These are phyloP conservation scores for Siniperca chuatsi DNA, from an alignment of 2,113 vertebrate species.

Conservation along the genomic window DNA sequence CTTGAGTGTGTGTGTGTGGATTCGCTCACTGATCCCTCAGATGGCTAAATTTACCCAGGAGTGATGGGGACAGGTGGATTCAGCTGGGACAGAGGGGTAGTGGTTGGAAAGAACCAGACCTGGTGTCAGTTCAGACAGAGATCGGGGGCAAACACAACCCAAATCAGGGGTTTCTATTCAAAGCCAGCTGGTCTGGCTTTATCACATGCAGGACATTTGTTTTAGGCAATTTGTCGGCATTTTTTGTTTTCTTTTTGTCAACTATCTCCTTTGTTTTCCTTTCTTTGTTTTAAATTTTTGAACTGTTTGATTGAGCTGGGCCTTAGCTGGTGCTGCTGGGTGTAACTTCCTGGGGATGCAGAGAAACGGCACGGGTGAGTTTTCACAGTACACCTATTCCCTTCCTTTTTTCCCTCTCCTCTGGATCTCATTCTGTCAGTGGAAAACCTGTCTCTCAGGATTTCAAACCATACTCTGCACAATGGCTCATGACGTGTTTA, in stretches of 20 bases:
- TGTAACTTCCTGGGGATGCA: constrained; percentile 96
- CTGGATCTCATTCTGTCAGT: constrained; percentile 55
- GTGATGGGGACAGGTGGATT: constrained; percentile 93
- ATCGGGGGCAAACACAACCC: constrained; percentile 90
- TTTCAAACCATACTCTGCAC: constrained; percentile 32
- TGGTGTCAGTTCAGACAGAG: constrained; percentile 89
- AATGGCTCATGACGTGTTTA: constrained; percentile 64
- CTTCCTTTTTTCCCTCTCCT: constrained; percentile 47
- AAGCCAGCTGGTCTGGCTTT: constrained; percentile 99
- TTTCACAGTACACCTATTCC: constrained; percentile 77
- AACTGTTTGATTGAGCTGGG: constrained; percentile 86
- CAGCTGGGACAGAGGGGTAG: constrained; percentile 60
- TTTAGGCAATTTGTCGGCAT: constrained; percentile 55
- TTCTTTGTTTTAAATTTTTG: constrained; percentile 65
- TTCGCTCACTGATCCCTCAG: constrained; percentile 91
- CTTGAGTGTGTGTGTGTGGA: constrained; percentile 23
- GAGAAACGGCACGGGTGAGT: constrained; percentile 93
- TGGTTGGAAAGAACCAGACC: constrained; percentile 86
- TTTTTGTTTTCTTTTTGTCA: constrained; percentile 51
- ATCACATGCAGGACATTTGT: constrained; percentile 86
- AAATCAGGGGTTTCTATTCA: constrained; percentile 95
- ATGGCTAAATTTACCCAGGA: constrained; percentile 96
- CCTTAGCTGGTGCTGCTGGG: constrained; percentile 97
- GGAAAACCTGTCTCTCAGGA: constrained; percentile 57
- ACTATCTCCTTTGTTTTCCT: constrained; percentile 58